A percentile compares a stretch with the other conserved stretches of the same genome.
These are phyloP conservation scores for Danaus chrysippus DNA, from an alignment of 2,888 invertebrate genomes.

Conservation along the genomic window DNA sequence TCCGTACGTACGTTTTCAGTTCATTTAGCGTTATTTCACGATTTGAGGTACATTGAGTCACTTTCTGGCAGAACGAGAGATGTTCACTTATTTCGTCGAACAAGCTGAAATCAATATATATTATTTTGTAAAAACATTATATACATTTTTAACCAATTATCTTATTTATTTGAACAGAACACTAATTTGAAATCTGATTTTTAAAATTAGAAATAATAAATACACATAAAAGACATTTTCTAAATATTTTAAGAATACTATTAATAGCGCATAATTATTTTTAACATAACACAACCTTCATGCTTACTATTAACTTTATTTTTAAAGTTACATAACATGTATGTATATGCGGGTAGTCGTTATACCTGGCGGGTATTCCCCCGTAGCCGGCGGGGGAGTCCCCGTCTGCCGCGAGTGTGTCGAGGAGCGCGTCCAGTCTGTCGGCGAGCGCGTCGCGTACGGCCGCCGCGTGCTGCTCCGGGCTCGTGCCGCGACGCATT, in stretches of 20 bases:
- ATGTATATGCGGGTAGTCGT: no score
- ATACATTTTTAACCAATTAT: background rate
- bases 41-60: constrained; percentile 84
- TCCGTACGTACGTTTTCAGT: constrained; percentile 80
- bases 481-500: constrained; percentile 74
- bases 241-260: no score
- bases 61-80: constrained; percentile 84
- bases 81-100: constrained; percentile 86
- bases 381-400: constrained; percentile 73
- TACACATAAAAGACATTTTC: no score
- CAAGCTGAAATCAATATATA: constrained; percentile 52
- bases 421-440: constrained; percentile 77
- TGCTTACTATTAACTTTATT: no score
- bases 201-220: no score
- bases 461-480: constrained; percentile 82
- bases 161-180: no score
- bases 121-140: background rate
- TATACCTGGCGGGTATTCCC: constrained; percentile 78
- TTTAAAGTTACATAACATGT: no score
- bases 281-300: no score
- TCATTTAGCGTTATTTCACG: constrained; percentile 83
- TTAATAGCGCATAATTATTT: no score
- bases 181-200: no score
- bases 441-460: constrained; percentile 79
- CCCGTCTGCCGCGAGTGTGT: constrained; percentile 82